Conservation (phyloP, 2,888 invertebrate genomes). For the Papilio protenor region DNA sequence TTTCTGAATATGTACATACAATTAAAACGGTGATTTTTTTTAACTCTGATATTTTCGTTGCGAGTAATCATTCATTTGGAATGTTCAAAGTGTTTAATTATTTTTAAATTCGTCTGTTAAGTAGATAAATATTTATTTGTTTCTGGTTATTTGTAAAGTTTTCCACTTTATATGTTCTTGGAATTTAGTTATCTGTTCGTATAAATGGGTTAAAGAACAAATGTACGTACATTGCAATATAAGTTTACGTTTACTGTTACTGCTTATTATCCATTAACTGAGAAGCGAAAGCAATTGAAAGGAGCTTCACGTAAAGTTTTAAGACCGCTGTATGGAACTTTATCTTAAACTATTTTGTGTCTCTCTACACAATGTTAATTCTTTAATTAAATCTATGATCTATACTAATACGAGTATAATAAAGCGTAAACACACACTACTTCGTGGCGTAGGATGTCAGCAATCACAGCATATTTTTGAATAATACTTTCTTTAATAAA, state of each 20-base stretch:
- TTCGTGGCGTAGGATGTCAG: too few species aligned
- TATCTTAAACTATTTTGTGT: not conserved
- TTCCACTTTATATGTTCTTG: not conserved
- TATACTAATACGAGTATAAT: too few species aligned
- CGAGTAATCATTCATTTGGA: too few species aligned
- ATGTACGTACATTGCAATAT: not conserved
- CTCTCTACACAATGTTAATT: not conserved
- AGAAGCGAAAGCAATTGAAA: slow-evolving; percentile 13
- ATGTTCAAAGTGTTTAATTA: not conserved
- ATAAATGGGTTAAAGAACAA: not conserved
- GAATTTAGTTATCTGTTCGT: not conserved
- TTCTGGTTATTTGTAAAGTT: too few species aligned
- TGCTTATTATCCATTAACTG: slow-evolving; percentile 29
- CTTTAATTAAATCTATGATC: too few species aligned
- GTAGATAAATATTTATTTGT: too few species aligned
- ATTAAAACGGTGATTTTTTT: not conserved
- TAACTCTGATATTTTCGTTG: not conserved
- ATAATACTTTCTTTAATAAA: too few species aligned
- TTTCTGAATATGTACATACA: not conserved
- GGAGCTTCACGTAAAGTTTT: slow-evolving; percentile 22
- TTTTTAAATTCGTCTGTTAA: not conserved
- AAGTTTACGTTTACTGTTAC: slow-evolving; percentile 33
- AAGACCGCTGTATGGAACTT: not conserved
- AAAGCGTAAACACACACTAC: too few species aligned
- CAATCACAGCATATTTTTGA: too few species aligned